Conservation (phyloP, 35 echinoderm and acorn worm genomes). For the Heliocidaris erythrogramma region DNA sequence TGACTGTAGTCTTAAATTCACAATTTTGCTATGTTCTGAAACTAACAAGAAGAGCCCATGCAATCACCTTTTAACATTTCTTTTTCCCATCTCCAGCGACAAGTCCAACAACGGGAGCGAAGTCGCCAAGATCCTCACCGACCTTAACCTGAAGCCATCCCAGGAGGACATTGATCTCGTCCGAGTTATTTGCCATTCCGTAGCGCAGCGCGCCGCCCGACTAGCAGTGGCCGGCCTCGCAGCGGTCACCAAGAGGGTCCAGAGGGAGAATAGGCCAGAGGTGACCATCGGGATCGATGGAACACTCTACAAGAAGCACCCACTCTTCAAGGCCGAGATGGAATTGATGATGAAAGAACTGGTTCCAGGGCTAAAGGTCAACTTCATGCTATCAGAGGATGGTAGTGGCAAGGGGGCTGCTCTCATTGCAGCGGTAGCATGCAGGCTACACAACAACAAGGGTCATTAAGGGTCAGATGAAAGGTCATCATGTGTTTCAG, state of each 20-base stretch:
- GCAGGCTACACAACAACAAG: conserved; percentile 34
- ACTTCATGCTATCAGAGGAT: conserved; percentile 95
- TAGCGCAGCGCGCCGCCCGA: conserved; percentile 81
- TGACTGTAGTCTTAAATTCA: no score
- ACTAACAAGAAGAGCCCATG: no score
- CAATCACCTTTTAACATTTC: not conserved
- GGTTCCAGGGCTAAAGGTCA: conserved; percentile 72
- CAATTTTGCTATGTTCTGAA: no score
- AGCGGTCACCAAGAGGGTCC: conserved; percentile 69
- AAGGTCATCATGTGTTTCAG: no score
- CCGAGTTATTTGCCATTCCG: conserved; percentile 55
- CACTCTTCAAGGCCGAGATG: conserved; percentile 80
- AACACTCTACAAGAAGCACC: conserved; percentile 94
- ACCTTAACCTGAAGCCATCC: conserved; percentile 52
- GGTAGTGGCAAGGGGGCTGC: conserved; percentile 98
- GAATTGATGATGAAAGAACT: conserved; percentile 60
- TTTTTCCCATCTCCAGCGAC: conserved; percentile 63
- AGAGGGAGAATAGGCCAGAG: conserved; percentile 55
- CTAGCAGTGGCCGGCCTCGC: conserved; percentile 82
- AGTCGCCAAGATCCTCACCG: conserved; percentile 65
- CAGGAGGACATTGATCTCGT: conserved; percentile 58
- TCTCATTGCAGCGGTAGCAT: conserved; percentile 85
- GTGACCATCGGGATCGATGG: conserved; percentile 90
- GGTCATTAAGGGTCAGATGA: not conserved
- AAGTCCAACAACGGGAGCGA: conserved; percentile 51